Evolutionary conservation across 2,888 invertebrate genomes (phyloP).

Genomic region (Hypomecis atomaria): DNA sequence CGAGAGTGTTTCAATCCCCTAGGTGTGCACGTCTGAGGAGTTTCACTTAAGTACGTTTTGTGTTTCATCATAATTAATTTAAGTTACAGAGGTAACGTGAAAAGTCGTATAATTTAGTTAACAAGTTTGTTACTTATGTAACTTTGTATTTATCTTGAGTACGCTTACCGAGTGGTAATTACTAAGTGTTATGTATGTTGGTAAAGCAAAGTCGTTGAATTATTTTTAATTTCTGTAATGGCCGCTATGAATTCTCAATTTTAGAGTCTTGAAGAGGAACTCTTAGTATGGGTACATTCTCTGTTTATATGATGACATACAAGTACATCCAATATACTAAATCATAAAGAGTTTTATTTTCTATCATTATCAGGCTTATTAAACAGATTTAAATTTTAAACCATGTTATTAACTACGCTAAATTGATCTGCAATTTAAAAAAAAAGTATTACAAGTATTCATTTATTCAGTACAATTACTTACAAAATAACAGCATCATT

Average conservation of each 20-base stretch:
- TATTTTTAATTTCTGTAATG: background rate
- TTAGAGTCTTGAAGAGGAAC: background rate
- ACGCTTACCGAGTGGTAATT: constrained; percentile 2
- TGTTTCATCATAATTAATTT: constrained; percentile 60
- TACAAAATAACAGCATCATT: too few species aligned
- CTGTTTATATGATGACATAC: too few species aligned
- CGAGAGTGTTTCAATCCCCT: constrained; percentile 11
- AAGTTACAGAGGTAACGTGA: constrained; percentile 57
- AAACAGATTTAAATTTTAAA: too few species aligned
- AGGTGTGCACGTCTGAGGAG: constrained; percentile 34
- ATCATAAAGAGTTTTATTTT: too few species aligned
- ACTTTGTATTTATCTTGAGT: constrained; percentile 53
- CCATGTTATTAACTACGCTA: too few species aligned
- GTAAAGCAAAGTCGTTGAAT: background rate
- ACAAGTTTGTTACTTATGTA: constrained; percentile 60
- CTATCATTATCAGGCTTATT: too few species aligned
- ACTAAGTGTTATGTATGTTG: background rate
- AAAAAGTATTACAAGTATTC: too few species aligned
- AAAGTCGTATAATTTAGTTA: constrained; percentile 66
- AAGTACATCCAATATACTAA: background rate
- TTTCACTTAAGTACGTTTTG: constrained; percentile 49
- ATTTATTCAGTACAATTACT: too few species aligned
- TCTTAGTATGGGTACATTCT: too few species aligned
- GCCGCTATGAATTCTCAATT: background rate
- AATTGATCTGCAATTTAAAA: too few species aligned